Evolutionary conservation across 2,797 vertebrate species (phyloP).

Genomic region (Rhabdophis nuchalis): DNA sequence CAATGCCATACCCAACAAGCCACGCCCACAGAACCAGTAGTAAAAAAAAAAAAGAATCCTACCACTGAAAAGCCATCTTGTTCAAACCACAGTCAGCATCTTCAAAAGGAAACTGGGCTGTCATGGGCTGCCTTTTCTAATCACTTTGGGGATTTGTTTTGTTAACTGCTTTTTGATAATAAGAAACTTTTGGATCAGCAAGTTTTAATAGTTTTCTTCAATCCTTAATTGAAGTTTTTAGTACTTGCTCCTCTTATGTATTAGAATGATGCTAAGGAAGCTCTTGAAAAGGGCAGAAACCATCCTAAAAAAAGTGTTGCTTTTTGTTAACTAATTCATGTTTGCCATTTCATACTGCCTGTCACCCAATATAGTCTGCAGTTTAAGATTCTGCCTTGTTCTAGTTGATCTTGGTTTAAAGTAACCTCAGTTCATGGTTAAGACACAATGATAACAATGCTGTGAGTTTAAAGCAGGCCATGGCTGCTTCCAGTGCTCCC

Average conservation of each 20-base stretch:
- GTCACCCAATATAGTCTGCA: neutral
- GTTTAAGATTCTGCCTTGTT: neutral
- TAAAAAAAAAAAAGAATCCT: no score
- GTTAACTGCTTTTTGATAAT: neutral
- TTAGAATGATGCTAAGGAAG: neutral
- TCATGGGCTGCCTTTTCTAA: neutral
- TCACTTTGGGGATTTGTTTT: neutral
- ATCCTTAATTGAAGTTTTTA: neutral
- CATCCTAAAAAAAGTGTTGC: neutral
- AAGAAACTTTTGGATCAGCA: no score
- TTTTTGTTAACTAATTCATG: neutral
- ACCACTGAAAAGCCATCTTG: neutral
- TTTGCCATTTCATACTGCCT: neutral
- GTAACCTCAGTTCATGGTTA: neutral
- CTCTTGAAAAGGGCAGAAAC: neutral
- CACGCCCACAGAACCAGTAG: no score
- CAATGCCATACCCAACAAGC: no score
- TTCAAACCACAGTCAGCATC: neutral
- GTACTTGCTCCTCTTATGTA: neutral
- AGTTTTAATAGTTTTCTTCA: neutral
- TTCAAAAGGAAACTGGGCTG: neutral
- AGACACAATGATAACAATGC: neutral
- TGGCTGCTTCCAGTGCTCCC: neutral
- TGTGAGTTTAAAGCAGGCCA: neutral
- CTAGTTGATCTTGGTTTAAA: neutral